phyloP scores from a whole-genome alignment of 2,888 invertebrate genomes.

The Cancer borealis region DNA sequence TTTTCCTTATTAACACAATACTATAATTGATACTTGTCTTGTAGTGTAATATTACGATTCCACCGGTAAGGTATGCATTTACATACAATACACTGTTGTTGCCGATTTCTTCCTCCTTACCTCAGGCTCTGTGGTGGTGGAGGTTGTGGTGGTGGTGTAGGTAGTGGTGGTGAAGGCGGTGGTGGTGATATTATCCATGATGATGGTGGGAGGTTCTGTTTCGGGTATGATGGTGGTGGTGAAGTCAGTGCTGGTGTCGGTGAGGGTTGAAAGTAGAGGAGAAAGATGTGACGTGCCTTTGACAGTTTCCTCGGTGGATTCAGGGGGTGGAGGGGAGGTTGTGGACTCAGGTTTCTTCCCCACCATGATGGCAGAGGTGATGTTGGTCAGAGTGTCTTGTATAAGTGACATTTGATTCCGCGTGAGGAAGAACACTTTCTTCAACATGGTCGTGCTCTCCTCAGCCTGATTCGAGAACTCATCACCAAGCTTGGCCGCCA shows the following conservation, averaged over 20 bases:
- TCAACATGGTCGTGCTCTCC: constrained; percentile 69
- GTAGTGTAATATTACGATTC: neutral
- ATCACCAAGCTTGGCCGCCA: constrained; percentile 48
- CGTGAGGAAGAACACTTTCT: constrained; percentile 70
- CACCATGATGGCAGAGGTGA: constrained; percentile 41
- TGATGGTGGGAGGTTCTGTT: neutral
- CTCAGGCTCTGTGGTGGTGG: constrained; percentile 49
- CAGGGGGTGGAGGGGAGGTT: neutral
- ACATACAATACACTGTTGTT: neutral
- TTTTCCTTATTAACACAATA: too few relatives aligned
- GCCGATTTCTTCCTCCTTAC: constrained; percentile 28
- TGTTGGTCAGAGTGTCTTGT: constrained; percentile 62
- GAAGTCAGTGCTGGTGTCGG: neutral
- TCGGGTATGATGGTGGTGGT: neutral
- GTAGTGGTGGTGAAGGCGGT: neutral
- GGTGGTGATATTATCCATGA: neutral
- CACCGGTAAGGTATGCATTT: neutral
- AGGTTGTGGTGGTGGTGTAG: neutral
- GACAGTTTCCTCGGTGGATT: neutral
- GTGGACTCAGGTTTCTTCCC: neutral
- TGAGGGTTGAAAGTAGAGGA: neutral
- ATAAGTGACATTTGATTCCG: constrained; percentile 67
- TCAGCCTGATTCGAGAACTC: constrained; percentile 60
- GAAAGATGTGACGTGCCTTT: neutral
- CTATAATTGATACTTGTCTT: neutral